phyloP scores from a whole-genome alignment of 2,113 vertebrate species.

The Microtus oregoni region DNA sequence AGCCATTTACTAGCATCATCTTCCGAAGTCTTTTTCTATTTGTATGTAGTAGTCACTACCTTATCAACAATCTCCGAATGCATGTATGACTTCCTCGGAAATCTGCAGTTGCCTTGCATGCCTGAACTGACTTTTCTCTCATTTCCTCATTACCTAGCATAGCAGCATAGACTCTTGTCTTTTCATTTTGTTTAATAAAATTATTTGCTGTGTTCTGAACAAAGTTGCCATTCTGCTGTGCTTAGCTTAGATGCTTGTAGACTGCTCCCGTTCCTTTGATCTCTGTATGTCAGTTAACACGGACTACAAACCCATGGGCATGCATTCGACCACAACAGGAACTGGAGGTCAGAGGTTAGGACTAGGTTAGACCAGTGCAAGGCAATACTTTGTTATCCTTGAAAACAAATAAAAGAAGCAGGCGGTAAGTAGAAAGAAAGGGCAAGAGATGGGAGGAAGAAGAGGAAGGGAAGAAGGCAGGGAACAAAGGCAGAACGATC shows the following conservation, averaged over 20 bases:
- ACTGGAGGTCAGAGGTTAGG: neutral
- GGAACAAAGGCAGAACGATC: neutral
- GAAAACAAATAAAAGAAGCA: neutral
- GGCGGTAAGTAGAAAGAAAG: neutral
- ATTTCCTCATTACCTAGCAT: neutral
- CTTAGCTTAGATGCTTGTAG: neutral
- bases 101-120: neutral
- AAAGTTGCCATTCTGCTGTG: neutral
- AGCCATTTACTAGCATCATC: neutral
- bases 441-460: accelerated
- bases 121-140: neutral
- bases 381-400: neutral
- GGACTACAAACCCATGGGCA: neutral
- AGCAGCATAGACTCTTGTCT: neutral
- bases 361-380: neutral
- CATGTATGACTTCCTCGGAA: neutral
- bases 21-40: neutral
- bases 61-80: neutral
- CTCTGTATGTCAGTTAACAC: neutral
- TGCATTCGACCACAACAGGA: neutral
- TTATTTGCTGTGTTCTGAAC: neutral
- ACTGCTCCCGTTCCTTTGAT: neutral
- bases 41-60: neutral
- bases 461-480: accelerated
- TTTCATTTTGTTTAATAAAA: neutral